phyloP scores from a whole-genome alignment of 2,888 invertebrate genomes.

The Synanthedon andrenaeformis region DNA sequence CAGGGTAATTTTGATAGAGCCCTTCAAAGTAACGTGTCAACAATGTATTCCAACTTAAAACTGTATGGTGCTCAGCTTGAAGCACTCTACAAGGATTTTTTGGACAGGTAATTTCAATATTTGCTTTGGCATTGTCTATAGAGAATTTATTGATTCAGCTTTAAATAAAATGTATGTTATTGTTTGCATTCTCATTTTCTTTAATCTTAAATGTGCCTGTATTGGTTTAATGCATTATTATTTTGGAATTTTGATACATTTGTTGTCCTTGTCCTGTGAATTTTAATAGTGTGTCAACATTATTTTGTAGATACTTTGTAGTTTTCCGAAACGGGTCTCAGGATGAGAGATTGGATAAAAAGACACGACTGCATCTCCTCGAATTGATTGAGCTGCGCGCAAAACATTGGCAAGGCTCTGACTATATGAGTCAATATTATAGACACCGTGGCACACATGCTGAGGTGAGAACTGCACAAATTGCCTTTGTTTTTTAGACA shows the following conservation, averaged over 20 bases:
- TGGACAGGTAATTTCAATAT: slow-evolving; percentile 71
- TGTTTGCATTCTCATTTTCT: too few species aligned
- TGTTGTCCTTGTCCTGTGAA: too few species aligned
- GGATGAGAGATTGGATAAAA: slow-evolving; percentile 86
- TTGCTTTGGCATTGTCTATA: background rate
- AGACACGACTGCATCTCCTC: slow-evolving; percentile 87
- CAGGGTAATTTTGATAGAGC: slow-evolving; percentile 79
- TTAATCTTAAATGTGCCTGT: too few species aligned
- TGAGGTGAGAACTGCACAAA: slow-evolving; percentile 45
- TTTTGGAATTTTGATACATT: too few species aligned
- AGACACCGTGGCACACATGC: slow-evolving; percentile 75
- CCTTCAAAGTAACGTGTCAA: slow-evolving; percentile 79
- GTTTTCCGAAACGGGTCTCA: slow-evolving; percentile 90
- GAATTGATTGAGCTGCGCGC: slow-evolving; percentile 94
- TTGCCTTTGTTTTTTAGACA: background rate
- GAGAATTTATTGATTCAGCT: too few species aligned
- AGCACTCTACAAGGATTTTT: slow-evolving; percentile 84
- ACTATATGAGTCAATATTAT: slow-evolving; percentile 88
- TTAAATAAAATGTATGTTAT: too few species aligned
- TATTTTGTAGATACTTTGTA: slow-evolving; percentile 76
- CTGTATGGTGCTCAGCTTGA: slow-evolving; percentile 85
- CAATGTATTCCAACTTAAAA: slow-evolving; percentile 85
- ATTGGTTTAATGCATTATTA: too few species aligned
- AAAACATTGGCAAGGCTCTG: slow-evolving; percentile 88
- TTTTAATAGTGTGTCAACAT: too few species aligned